A percentile compares a stretch with the other conserved stretches of the same genome.
Conservation (phyloP, 2,888 invertebrate genomes). For the Rhorus exstirpatorius region DNA sequence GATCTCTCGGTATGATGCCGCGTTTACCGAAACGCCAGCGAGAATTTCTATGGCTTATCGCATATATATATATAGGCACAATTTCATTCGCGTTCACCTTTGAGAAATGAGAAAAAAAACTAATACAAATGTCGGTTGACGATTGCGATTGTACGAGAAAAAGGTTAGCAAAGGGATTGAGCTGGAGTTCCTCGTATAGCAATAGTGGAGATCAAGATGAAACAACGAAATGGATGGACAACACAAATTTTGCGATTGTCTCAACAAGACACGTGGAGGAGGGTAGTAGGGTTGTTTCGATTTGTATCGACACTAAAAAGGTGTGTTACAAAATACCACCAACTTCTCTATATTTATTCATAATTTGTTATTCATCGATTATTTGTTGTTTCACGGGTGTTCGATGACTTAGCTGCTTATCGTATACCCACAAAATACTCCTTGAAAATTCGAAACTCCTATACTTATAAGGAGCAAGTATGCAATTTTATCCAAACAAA, state of each 20-base stretch:
- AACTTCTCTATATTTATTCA: too few relatives aligned
- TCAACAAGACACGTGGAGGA: conserved; percentile 6
- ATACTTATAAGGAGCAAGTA: too few relatives aligned
- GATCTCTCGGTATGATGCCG: conserved; percentile 12
- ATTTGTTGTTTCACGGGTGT: too few relatives aligned
- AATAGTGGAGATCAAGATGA: not conserved
- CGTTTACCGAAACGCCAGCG: not conserved
- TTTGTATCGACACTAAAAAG: too few relatives aligned
- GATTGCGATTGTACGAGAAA: conserved; percentile 11
- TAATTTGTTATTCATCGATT: too few relatives aligned
- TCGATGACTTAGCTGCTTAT: too few relatives aligned
- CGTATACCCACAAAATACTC: too few relatives aligned
- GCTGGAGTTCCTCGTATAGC: not conserved
- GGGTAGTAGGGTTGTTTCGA: too few relatives aligned
- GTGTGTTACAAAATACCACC: too few relatives aligned
- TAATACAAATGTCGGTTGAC: not conserved
- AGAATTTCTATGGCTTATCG: conserved; percentile 55
- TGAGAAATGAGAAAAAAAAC: conserved; percentile 25
- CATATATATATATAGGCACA: conserved; percentile 13
- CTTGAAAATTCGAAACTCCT: too few relatives aligned
- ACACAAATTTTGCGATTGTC: conserved; percentile 7
- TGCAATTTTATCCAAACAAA: too few relatives aligned
- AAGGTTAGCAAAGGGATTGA: not conserved
- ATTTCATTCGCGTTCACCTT: conserved; percentile 32
- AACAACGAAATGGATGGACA: conserved; percentile 10